These are phyloP conservation scores for Nasalis larvatus DNA, from an alignment of 2,113 vertebrate species.

Conservation along the genomic window DNA sequence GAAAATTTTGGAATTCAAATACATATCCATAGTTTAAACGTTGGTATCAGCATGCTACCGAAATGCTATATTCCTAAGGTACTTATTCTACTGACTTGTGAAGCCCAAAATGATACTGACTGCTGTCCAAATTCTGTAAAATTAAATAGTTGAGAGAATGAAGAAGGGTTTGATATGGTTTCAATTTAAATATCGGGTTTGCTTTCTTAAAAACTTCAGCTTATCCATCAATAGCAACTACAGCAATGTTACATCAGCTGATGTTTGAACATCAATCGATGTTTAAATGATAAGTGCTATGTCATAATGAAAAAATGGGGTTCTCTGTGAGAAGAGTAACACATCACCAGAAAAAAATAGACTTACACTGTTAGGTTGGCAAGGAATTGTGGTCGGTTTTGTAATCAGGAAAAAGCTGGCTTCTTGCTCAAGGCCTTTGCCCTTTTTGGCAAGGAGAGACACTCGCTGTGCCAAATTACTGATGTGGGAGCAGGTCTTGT, in stretches of 20 bases:
- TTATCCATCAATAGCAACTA: neutral
- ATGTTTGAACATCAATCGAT: slow-evolving; percentile 45
- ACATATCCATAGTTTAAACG: slow-evolving; percentile 3
- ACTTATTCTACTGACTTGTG: neutral
- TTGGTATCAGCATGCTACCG: neutral
- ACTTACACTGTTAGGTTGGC: slow-evolving; percentile 73
- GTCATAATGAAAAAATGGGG: slow-evolving; percentile 68
- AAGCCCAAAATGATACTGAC: neutral
- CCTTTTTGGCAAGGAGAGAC: slow-evolving; percentile 83
- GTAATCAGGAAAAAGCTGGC: slow-evolving; percentile 86
- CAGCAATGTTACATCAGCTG: neutral
- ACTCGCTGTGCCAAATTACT: slow-evolving; percentile 66
- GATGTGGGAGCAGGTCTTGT: slow-evolving; percentile 72
- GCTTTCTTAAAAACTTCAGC: neutral
- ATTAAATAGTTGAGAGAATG: neutral
- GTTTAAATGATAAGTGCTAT: slow-evolving; percentile 36
- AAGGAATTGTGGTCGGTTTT: slow-evolving; percentile 82
- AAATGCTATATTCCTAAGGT: neutral
- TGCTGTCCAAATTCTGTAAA: neutral
- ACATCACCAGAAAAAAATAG: slow-evolving; percentile 66
- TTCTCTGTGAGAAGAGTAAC: slow-evolving; percentile 75
- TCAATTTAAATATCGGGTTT: slow-evolving; percentile 11
- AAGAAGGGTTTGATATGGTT: neutral
- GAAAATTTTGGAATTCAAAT: neutral
- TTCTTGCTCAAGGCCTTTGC: slow-evolving; percentile 84